These are phyloP conservation scores for Microcebus jonahi DNA, from an alignment of 2,113 vertebrate species.

Conservation along the genomic window DNA sequence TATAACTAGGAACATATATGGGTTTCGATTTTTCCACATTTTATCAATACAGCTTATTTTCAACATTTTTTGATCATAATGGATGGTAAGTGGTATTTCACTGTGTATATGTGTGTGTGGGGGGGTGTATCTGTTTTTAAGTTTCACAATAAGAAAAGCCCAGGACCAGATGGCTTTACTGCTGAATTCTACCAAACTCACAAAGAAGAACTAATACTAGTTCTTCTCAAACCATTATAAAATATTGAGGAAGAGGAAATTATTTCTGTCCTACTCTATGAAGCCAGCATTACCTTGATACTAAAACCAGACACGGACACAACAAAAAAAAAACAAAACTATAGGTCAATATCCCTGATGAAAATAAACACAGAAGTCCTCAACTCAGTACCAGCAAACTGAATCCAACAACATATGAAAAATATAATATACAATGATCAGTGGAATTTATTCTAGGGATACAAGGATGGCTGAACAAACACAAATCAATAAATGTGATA, in stretches of 20 bases:
- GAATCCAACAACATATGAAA: not conserved
- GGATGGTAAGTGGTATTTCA: not conserved
- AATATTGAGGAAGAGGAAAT: not conserved
- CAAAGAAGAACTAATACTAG: not conserved
- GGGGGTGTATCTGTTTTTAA: not conserved
- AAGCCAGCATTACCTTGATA: not conserved
- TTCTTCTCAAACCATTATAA: not conserved
- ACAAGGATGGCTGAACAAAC: not conserved
- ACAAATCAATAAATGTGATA: not conserved
- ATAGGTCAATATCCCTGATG: not conserved
- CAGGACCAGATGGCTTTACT: not conserved
- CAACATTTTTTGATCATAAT: not conserved
- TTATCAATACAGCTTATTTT: not conserved
- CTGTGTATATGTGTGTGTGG: not conserved
- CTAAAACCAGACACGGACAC: not conserved
- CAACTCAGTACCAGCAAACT: not conserved
- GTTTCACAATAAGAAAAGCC: not conserved
- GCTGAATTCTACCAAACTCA: not conserved
- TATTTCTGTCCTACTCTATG: not conserved
- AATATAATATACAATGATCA: not conserved
- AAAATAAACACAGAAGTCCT: not conserved
- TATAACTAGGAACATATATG: not conserved
- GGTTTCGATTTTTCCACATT: not conserved
- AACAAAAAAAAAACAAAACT: not conserved
- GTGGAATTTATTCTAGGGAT: not conserved